phyloP scores from a whole-genome alignment of 37 sponge, comb jelly and placozoan genomes.

The Oopsacas minuta region DNA sequence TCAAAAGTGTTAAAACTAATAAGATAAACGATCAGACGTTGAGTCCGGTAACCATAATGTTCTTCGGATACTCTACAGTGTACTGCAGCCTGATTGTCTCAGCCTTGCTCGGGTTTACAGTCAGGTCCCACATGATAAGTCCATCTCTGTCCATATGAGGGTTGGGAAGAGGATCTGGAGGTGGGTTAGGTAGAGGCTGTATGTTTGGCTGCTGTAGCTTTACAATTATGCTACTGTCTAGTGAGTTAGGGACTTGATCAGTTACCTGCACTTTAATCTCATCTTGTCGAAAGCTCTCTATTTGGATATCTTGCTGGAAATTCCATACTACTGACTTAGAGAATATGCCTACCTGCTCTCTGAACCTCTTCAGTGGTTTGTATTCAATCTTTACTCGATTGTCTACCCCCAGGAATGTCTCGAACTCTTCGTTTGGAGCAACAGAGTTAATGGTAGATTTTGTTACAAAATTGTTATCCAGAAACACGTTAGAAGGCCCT shows the following conservation, averaged over 20 bases:
- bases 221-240: slow-evolving; percentile 76
- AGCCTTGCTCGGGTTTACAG: slow-evolving; percentile 36
- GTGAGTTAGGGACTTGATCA: slow-evolving; percentile 65
- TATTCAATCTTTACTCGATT: slow-evolving; percentile 47
- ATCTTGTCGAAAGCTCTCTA: slow-evolving; percentile 46
- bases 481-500: slow-evolving; percentile 53
- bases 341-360: slow-evolving; percentile 51
- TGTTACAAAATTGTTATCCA: slow-evolving; percentile 52
- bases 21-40: neutral
- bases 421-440: slow-evolving; percentile 49
- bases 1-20: neutral
- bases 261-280: slow-evolving; percentile 39
- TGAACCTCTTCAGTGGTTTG: slow-evolving; percentile 43
- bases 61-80: slow-evolving; percentile 66
- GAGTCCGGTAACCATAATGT: slow-evolving; percentile 52
- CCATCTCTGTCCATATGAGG: slow-evolving; percentile 44
- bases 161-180: slow-evolving; percentile 35
- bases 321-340: slow-evolving; percentile 39
- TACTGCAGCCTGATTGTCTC: slow-evolving; percentile 42
- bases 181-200: neutral
- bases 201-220: neutral
- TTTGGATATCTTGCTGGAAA: slow-evolving; percentile 61
- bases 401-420: slow-evolving; percentile 48
- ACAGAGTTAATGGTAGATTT: slow-evolving; percentile 35
- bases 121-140: slow-evolving; percentile 58